Evolutionary conservation across 1,140 invertebrate genomes (phyloP).

Genomic region (Drosophila punjabiensis): DNA sequence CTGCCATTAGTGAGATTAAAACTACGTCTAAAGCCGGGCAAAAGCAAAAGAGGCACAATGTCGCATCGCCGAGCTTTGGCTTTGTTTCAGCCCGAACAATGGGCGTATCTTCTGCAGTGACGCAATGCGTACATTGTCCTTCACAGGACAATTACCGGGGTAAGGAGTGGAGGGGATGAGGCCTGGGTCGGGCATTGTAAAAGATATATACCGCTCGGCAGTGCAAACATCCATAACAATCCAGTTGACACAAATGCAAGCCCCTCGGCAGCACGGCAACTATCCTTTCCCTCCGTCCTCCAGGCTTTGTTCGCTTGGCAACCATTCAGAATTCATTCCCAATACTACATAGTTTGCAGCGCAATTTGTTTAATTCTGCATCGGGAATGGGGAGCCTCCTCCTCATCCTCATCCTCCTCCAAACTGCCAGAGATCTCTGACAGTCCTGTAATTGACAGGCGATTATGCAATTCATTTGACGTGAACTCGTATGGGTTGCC

Average conservation of each 20-base stretch:
- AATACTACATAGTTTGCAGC: constrained; percentile 25
- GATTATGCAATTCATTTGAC: constrained; percentile 64
- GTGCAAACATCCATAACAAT: constrained; percentile 74
- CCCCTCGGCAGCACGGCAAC: constrained; percentile 19
- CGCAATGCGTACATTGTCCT: constrained; percentile 78
- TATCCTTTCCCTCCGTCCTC: constrained; percentile 25
- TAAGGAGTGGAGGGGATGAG: background rate
- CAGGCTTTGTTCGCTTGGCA: constrained; percentile 52
- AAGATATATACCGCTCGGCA: constrained; percentile 59
- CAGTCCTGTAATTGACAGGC: constrained; percentile 69
- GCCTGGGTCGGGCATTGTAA: constrained; percentile 17
- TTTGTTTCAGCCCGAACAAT: constrained; percentile 64
- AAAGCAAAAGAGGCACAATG: constrained; percentile 49
- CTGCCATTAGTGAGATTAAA: constrained; percentile 83
- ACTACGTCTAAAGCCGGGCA: constrained; percentile 56
- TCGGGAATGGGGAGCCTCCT: background rate
- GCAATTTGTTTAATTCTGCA: constrained; percentile 65
- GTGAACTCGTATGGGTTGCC: constrained; percentile 28
- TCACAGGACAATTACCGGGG: constrained; percentile 46
- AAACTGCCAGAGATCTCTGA: constrained; percentile 17
- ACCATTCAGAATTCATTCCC: constrained; percentile 48
- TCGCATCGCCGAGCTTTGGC: constrained; percentile 57
- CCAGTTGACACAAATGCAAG: constrained; percentile 78
- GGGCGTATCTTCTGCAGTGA: constrained; percentile 74
- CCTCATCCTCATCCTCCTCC: background rate